These are phyloP conservation scores for Andrena bicolor DNA, from an alignment of 2,888 invertebrate species.

Conservation along the genomic window DNA sequence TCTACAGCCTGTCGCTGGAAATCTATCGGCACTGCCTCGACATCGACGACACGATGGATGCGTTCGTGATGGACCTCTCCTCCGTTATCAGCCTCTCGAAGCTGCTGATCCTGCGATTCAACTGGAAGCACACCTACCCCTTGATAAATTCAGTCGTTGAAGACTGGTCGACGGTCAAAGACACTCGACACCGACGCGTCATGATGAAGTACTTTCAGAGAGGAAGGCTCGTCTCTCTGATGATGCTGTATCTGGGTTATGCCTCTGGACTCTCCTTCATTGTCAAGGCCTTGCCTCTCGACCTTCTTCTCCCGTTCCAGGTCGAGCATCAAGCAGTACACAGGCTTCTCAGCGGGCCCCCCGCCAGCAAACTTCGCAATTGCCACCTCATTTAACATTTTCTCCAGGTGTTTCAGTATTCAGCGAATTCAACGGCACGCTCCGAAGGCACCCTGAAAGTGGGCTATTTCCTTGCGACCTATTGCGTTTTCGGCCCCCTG, in stretches of 20 bases:
- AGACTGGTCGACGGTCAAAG: slow-evolving; percentile 52
- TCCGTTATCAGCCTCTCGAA: slow-evolving; percentile 55
- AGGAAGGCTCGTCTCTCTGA: slow-evolving; percentile 57
- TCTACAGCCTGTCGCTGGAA: slow-evolving; percentile 61
- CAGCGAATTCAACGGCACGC: not conserved
- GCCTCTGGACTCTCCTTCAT: slow-evolving; percentile 59
- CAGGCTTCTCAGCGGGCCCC: not conserved
- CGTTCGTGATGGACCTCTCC: slow-evolving; percentile 62
- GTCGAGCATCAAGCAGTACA: not conserved
- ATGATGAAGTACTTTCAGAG: slow-evolving; percentile 55
- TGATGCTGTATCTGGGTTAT: slow-evolving; percentile 62
- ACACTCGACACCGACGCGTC: slow-evolving; percentile 41
- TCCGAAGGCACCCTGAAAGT: not conserved
- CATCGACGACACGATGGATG: slow-evolving; percentile 65
- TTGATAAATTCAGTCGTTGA: slow-evolving; percentile 52
- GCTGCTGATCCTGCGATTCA: slow-evolving; percentile 45
- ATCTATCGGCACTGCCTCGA: slow-evolving; percentile 55
- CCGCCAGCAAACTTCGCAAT: not conserved
- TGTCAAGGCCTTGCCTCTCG: slow-evolving; percentile 45
- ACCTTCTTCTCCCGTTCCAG: slow-evolving; percentile 32
- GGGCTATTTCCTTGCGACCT: slow-evolving; percentile 57
- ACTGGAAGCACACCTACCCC: slow-evolving; percentile 46
- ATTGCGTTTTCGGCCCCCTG: slow-evolving; percentile 55
- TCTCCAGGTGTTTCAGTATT: not conserved
- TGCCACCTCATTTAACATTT: not conserved